Percentiles rank a stretch among this genome's conserved stretches.
phyloP scores from a whole-genome alignment of 1,140 invertebrate genomes.

The Hyles vespertilio region DNA sequence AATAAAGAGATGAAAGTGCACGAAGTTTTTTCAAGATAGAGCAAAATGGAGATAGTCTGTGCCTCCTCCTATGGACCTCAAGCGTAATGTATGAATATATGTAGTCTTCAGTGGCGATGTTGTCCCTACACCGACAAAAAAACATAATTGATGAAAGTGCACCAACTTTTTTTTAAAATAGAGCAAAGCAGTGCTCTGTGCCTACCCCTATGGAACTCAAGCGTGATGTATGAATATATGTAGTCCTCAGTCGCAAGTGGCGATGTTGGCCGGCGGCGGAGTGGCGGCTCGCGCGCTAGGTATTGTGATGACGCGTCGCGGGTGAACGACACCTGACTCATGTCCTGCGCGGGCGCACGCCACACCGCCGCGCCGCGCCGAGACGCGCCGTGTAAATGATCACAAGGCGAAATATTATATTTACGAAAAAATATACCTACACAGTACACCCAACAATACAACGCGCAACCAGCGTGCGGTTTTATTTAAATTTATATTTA shows the following conservation, averaged over 20 bases:
- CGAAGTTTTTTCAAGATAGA: too few relatives aligned
- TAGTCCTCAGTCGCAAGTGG: slow-evolving; percentile 32
- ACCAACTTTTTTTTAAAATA: too few relatives aligned
- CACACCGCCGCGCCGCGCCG: slow-evolving; percentile 18
- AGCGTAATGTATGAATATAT: slow-evolving; percentile 1
- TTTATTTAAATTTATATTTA: too few relatives aligned
- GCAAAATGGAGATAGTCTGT: too few relatives aligned
- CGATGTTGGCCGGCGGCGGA: slow-evolving; percentile 29
- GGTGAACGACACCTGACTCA: slow-evolving; percentile 69
- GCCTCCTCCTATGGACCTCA: too few relatives aligned
- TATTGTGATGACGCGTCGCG: slow-evolving; percentile 47
- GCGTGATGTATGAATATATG: slow-evolving; percentile 5
- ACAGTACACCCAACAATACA: background rate
- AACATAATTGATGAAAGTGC: too few relatives aligned
- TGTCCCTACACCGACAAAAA: slow-evolving; percentile 11
- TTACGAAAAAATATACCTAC: slow-evolving; percentile 1
- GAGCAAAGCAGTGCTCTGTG: too few relatives aligned
- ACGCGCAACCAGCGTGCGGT: too few relatives aligned
- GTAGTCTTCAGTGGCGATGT: slow-evolving; percentile 26
- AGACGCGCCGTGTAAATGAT: slow-evolving; percentile 29
- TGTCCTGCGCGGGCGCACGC: slow-evolving; percentile 35
- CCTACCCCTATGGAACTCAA: too few relatives aligned
- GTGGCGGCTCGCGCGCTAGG: slow-evolving; percentile 14
- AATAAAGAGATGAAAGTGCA: too few relatives aligned
- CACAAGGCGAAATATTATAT: slow-evolving; percentile 22